A percentile compares a stretch with the other conserved stretches of the same genome.
These are phyloP conservation scores for Cyclina sinensis DNA, from an alignment of 1,140 invertebrate genomes.

Conservation along the genomic window DNA sequence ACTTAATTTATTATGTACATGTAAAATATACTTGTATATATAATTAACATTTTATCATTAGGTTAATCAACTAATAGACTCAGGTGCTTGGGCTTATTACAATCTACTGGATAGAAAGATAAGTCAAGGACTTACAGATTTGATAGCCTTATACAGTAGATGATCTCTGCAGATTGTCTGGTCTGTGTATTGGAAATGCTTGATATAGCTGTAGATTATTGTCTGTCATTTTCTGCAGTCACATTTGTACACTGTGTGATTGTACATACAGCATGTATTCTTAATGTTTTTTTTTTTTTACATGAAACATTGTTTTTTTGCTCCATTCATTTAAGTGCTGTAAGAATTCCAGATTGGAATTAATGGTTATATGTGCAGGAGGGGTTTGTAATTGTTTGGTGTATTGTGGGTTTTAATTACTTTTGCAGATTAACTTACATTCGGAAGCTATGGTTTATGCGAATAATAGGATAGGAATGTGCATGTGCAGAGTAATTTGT, in stretches of 20 bases:
- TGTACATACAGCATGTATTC: too few species aligned
- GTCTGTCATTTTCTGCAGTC: background rate
- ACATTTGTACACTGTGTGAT: background rate
- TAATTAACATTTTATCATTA: conserved; percentile 5
- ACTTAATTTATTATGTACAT: background rate
- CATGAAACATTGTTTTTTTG: background rate
- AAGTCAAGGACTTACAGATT: background rate
- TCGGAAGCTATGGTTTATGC: background rate
- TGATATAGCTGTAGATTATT: background rate
- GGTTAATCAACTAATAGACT: background rate
- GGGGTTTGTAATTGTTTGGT: background rate
- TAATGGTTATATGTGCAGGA: background rate
- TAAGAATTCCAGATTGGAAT: background rate
- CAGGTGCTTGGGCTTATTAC: background rate
- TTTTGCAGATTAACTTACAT: background rate
- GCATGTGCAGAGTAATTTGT: background rate
- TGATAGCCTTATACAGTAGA: background rate
- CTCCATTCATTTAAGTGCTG: background rate
- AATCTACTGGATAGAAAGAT: background rate
- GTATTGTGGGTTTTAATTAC: background rate
- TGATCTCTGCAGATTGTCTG: background rate
- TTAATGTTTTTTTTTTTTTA: background rate
- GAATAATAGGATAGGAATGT: background rate
- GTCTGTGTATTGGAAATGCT: conserved; percentile 17
- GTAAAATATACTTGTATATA: background rate